Conservation (phyloP, 37 sponge, comb jelly and placozoan genomes). For the Corticium candelabrum region DNA sequence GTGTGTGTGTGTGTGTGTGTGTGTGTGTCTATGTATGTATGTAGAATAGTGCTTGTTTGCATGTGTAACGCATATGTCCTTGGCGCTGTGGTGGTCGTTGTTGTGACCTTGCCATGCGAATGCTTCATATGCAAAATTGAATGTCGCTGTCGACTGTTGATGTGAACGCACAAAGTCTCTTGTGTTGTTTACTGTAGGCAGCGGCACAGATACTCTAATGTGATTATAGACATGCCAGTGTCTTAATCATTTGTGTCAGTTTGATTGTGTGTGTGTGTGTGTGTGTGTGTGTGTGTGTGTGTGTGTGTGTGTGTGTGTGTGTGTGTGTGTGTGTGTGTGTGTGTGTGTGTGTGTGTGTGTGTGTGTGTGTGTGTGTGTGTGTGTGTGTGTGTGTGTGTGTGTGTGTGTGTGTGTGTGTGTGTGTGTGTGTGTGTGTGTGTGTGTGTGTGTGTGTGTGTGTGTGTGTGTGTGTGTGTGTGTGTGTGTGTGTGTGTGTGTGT, state of each 20-base stretch:
- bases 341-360: constrained; percentile 17
- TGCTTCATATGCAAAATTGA: background rate
- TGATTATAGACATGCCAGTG: too few species aligned
- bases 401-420: constrained; percentile 5
- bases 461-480: constrained; percentile 5
- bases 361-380: constrained; percentile 5
- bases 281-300: constrained; percentile 25
- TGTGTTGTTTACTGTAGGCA: too few species aligned
- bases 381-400: constrained; percentile 5
- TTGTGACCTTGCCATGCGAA: background rate
- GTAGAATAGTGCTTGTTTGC: too few species aligned
- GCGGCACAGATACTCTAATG: too few species aligned
- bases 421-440: constrained; percentile 5
- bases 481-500: constrained; percentile 5
- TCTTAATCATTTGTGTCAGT: too few species aligned
- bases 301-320: constrained; percentile 17
- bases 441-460: constrained; percentile 5
- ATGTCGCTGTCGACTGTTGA: too few species aligned
- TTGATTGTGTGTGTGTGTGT: background rate
- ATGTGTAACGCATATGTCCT: background rate
- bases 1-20: too few species aligned
- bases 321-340: constrained; percentile 7
- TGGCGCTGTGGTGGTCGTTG: background rate
- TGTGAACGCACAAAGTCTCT: too few species aligned
- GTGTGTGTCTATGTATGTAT: too few species aligned